Evolutionary conservation across 1,140 invertebrate genomes (phyloP), one percentile per base, ranked within the genome.

Genomic region (Drosophila chauvacae): DNA sequence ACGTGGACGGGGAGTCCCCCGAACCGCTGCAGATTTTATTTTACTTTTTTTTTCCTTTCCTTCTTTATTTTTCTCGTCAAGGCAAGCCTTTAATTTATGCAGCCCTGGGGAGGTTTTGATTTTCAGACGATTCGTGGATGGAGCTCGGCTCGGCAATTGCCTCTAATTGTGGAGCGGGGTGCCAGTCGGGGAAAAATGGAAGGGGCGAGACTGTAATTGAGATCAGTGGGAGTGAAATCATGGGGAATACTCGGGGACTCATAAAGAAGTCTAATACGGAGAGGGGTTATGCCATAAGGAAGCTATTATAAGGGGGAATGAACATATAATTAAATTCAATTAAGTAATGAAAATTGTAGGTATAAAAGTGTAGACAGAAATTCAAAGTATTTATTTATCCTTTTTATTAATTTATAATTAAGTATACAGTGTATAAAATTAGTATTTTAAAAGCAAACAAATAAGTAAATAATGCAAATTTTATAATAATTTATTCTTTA

Each of bases 41-140:
- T 56, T 11, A 35, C 48, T 44, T 55, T 48, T 55, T 48, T 55
- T 26, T 10, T 45, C 11, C 23, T 23, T 13, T 14, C 13, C 18
- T 45, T 47, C 64, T 16, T 55, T 76, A 18, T 65, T 72, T 77
- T 73, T 33, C 42, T 51, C 68, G 66, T 66, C 58, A 41, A 74
- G 77, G 53, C 84, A 87, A 90, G 80, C 83, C 80, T 84, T 85
- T 91, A 91, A 91, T 91, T 91, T 91, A 91, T 91, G 81, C 84
- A 88, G 69, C 88, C 83, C 88, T 72, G 61, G 88, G 81, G 88
- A 91, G 74, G 74, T 80, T 91, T 84, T 79, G 80, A 91, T 79
- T 87, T 88, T 71, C 69, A 72, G 56, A 41, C 66, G 45, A 72
- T 51, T 72, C 66, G 44, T 59, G 45, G 23, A 51, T 35, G 69